A percentile compares a stretch with the other conserved stretches of the same genome.
Conservation (phyloP, 2,113 vertebrate genomes). For the Myrmecophaga tridactyla region DNA sequence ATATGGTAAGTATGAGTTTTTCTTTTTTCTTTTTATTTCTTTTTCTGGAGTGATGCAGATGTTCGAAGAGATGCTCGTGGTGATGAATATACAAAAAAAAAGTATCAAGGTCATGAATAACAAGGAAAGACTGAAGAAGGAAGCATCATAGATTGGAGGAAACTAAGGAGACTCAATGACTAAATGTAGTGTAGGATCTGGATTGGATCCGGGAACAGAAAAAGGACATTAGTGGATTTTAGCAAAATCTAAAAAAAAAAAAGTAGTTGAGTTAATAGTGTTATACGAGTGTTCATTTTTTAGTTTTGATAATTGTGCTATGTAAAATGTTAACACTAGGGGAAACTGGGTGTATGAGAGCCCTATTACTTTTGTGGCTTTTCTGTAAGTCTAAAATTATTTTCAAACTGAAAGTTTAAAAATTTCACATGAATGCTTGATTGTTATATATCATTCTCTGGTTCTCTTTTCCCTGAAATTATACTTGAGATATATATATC, state of each 20-base stretch:
- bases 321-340: slow-evolving; percentile 8
- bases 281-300: background rate
- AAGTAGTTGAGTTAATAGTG: background rate
- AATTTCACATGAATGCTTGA: background rate
- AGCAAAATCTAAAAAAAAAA: slow-evolving; percentile 1
- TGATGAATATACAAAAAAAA: too few relatives aligned
- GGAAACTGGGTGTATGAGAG: background rate
- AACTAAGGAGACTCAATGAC: background rate
- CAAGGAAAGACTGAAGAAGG: background rate
- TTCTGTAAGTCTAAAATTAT: slow-evolving; percentile 23
- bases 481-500: background rate
- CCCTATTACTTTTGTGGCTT: background rate
- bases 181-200: background rate
- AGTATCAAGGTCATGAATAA: slow-evolving; percentile 23
- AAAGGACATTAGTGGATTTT: background rate
- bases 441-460: background rate
- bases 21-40: too few relatives aligned
- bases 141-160: background rate
- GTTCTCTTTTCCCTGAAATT: slow-evolving; percentile 44
- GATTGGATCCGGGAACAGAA: background rate
- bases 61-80: too few relatives aligned
- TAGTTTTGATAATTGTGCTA: background rate
- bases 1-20: too few relatives aligned
- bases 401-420: slow-evolving; percentile 13
- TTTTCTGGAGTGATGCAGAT: too few relatives aligned